These are phyloP conservation scores for Lepidurus packardi DNA, from an alignment of 1,140 invertebrate species.

Conservation along the genomic window DNA sequence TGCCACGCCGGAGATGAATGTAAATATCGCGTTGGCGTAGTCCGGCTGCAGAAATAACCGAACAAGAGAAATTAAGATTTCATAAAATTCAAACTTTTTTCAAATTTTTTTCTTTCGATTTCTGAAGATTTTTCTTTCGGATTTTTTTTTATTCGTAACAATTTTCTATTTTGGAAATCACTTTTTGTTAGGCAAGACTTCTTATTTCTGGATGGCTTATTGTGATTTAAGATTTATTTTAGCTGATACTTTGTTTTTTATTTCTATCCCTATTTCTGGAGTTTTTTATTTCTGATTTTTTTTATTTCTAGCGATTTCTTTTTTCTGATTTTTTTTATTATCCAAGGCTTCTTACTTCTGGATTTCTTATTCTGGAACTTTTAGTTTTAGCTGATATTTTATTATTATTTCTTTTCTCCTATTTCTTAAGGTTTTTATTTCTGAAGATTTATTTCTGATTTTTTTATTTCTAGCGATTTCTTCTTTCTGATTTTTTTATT, in stretches of 20 bases:
- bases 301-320: neutral
- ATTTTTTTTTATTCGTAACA: neutral
- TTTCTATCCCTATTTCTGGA: neutral
- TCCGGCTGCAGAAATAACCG: conserved; percentile 50
- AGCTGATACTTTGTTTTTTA: too few species aligned
- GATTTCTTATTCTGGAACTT: too few species aligned
- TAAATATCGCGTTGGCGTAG: conserved; percentile 65
- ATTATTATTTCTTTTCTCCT: neutral
- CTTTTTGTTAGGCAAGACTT: conserved; percentile 16
- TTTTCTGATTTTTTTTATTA: conserved; percentile 3
- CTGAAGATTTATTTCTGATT: too few species aligned
- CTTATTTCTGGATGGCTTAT: neutral
- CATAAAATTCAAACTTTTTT: neutral
- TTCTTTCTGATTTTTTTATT: neutral
- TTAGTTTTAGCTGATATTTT: too few species aligned
- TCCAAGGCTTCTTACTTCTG: neutral
- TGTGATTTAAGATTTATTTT: too few species aligned
- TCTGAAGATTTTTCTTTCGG: too few species aligned
- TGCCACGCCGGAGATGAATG: conserved; percentile 73
- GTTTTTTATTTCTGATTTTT: too few species aligned
- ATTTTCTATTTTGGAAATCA: neutral
- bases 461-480: neutral
- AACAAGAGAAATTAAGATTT: neutral
- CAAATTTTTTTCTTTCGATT: neutral
- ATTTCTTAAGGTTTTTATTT: too few species aligned